phyloP scores from a whole-genome alignment of 2,797 vertebrate species.

The Urocyon cinereoargenteus region DNA sequence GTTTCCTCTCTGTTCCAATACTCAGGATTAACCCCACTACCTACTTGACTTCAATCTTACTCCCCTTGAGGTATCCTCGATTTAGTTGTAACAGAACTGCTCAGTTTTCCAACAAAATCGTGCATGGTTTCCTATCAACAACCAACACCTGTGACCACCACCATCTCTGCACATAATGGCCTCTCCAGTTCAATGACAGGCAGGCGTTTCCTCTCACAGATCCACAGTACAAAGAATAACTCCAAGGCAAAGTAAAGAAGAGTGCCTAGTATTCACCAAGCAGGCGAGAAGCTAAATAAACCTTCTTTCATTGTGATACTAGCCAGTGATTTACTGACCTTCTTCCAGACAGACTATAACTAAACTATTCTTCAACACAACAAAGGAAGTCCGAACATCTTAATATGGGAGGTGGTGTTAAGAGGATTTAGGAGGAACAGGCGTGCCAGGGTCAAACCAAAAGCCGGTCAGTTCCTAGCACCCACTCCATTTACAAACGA shows the following conservation, averaged over 20 bases:
- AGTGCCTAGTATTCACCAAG: neutral
- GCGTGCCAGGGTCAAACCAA: neutral
- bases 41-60: neutral
- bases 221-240: neutral
- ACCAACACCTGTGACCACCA: neutral
- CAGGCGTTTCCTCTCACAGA: neutral
- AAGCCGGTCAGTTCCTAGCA: neutral
- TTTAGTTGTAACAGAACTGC: neutral
- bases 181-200: neutral
- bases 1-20: neutral
- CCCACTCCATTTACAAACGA: neutral
- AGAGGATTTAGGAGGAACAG: neutral
- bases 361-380: neutral
- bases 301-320: neutral
- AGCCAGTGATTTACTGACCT: neutral
- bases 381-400: neutral
- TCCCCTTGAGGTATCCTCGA: neutral
- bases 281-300: neutral
- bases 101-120: too few relatives aligned
- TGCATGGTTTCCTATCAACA: neutral
- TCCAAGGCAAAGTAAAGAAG: neutral
- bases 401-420: rapidly evolving
- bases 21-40: too few relatives aligned
- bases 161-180: neutral
- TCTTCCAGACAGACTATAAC: neutral